Base-by-base conservation (phyloP, 2,797 vertebrate genomes). In the Etheostoma perlongum region DNA sequence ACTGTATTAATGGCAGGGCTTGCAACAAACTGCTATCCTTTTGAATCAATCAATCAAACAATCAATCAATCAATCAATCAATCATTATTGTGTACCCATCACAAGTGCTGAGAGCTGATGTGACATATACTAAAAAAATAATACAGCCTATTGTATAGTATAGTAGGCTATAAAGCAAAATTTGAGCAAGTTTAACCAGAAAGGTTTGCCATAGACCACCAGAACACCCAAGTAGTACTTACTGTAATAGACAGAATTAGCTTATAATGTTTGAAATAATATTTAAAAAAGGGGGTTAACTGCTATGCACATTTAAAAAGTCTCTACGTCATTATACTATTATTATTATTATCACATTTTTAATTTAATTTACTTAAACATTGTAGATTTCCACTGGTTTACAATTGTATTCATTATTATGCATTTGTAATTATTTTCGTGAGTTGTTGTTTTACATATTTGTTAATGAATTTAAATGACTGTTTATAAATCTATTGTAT, bases 1-100 rank as follows among this genome's bases (percentile, higher is more conserved):
- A 2, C 47, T 4, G 10, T 27, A 0, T 1, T 15, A 10, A 1
- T n/a, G 6, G 33, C 5, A 21, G 36, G 25, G 0, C 13, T 9
- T 16, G 15, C 21, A 47, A 11, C 12, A 7, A 19, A 18, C 30
- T 2, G 0, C 14, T 30, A 14, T 40, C 36, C 36, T 44, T 55
- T 54, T n/a, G 2, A 44, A 4, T 30, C 4, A 30, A 47, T 30
- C 11, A 13, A 1, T 54, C 10, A 11, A 12, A 10, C 5, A 13
- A 12, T 42, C 30, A 44, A 4, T 30, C 4, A 30, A 46, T 30
- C 11, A 12, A 1, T 30, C 11, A 12, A 1, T 54, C 9, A 10
- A 40, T 14, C 8, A 13, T 12, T 53, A 10, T 11, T 55, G 4
- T 40, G 36, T 40, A 11, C 36, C 36, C 10, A 40, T 27, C 25